Evolutionary conservation across 2,113 vertebrate species (phyloP), one percentile per base, ranked within the genome.

Genomic region (Sorex fumeus): DNA sequence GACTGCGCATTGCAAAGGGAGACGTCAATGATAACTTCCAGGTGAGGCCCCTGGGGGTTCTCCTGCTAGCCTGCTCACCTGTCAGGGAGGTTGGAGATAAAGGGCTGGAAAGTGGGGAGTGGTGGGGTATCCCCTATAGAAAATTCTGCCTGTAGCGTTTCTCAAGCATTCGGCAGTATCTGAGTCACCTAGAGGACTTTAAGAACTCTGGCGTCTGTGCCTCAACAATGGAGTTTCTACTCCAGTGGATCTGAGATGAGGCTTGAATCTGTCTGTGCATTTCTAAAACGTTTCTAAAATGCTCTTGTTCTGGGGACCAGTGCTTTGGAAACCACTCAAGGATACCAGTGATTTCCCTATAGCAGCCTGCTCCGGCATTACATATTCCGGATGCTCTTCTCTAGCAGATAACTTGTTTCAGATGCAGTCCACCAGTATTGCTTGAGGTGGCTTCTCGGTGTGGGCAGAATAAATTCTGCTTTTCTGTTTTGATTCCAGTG

Each of bases 1-100:
- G 95, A 28, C 98, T 99, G 76, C 98, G 98, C 77, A 97, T 99
- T 5, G 99, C 98, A 13, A 99, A 99, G 96, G 99, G 99, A 62
- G 98, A 98, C 5, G 97, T 98, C 78, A 98, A 98, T 66, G 99
- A 99, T 96, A 98, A 98, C 88, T 99, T 99, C 93, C 98, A 98
- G 98, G 99, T 99, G 96, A 98, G 53, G 57, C 16, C 27, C 70
- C 21, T 66, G 27, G 10, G 15, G 47, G 47, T 13, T 12, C 47
- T 50, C 2, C 47, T 50, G 47, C 47, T 50, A 10, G 13, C 13
- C 47, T 50, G 47, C 47, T 50, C 5, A 10, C 13, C 47, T 50
- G 47, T 50, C 47, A 50, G 47, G 47, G 10, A 12, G 47, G 47
- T 50, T 50, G 47, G 47, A 13, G 47, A 50, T 21, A 19, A 16